Percentiles rank a stretch among this genome's conserved stretches.
phyloP scores from a whole-genome alignment of 2,888 invertebrate genomes.

The Brachypalpus laphriformis region DNA sequence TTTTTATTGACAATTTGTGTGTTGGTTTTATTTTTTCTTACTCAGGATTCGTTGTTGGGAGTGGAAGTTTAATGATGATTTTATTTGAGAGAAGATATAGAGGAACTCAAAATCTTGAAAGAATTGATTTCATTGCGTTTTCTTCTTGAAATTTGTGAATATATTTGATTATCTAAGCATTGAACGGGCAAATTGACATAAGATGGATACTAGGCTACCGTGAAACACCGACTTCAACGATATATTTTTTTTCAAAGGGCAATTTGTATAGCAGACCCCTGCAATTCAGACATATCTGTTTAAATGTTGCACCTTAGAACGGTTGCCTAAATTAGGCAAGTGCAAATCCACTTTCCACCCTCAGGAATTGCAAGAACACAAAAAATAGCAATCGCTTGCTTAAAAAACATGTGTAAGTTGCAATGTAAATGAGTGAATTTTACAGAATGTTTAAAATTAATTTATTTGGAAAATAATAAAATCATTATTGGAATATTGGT shows the following conservation, averaged over 20 bases:
- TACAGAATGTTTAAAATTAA: too few species aligned
- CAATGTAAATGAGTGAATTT: too few species aligned
- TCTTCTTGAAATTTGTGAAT: neutral
- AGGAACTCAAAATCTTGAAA: neutral
- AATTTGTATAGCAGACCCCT: neutral
- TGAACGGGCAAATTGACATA: neutral
- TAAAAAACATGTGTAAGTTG: too few species aligned
- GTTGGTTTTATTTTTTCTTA: conserved; percentile 44
- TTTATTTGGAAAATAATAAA: too few species aligned
- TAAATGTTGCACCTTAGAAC: too few species aligned
- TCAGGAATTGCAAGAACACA: too few species aligned
- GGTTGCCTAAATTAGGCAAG: too few species aligned
- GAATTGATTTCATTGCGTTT: conserved; percentile 14
- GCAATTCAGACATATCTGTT: too few species aligned
- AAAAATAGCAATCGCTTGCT: too few species aligned
- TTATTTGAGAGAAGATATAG: conserved; percentile 35
- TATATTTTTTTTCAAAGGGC: neutral
- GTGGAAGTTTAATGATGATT: conserved; percentile 55
- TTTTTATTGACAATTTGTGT: conserved; percentile 66
- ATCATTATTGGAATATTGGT: too few species aligned
- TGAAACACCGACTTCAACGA: neutral
- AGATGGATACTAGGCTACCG: neutral
- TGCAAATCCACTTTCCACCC: too few species aligned
- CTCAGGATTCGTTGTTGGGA: conserved; percentile 20
- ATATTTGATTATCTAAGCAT: neutral